Evolutionary conservation across 2,888 invertebrate species (phyloP).

Genomic region (Melanotus villosus): DNA sequence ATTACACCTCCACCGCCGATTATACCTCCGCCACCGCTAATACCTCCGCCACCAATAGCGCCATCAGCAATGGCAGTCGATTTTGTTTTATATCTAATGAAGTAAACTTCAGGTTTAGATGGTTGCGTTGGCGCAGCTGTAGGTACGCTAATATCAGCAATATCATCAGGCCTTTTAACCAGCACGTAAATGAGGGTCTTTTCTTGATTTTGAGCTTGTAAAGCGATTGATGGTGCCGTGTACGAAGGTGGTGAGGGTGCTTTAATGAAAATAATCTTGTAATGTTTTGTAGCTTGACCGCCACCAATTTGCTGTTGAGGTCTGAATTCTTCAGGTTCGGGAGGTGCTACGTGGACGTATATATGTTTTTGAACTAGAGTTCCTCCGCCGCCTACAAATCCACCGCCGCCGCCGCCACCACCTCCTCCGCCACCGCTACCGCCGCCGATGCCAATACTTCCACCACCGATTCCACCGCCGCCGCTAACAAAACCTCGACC

Average conservation of each 20-base stretch:
- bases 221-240: slow-evolving; percentile 82
- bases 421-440: slow-evolving; percentile 42
- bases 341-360: slow-evolving; percentile 90
- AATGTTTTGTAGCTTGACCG: slow-evolving; percentile 85
- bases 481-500: slow-evolving; percentile 57
- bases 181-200: slow-evolving; percentile 91
- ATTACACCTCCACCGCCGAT: slow-evolving; percentile 58
- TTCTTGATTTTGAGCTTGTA: slow-evolving; percentile 87
- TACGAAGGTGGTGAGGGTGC: slow-evolving; percentile 85
- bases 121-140: slow-evolving; percentile 86
- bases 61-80: slow-evolving; percentile 69
- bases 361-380: slow-evolving; percentile 86
- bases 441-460: slow-evolving; percentile 58
- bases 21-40: slow-evolving; percentile 62
- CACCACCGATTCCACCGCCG: slow-evolving; percentile 52
- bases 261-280: slow-evolving; percentile 92
- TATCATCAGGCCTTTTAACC: slow-evolving; percentile 90
- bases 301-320: slow-evolving; percentile 75
- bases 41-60: slow-evolving; percentile 64
- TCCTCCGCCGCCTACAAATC: slow-evolving; percentile 69
- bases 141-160: slow-evolving; percentile 85
- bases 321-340: slow-evolving; percentile 80
- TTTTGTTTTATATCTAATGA: slow-evolving; percentile 87
- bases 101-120: slow-evolving; percentile 91
- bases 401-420: slow-evolving; percentile 57